Evolutionary conservation across 2,888 invertebrate species (phyloP).

Genomic region (Neria commutata): DNA sequence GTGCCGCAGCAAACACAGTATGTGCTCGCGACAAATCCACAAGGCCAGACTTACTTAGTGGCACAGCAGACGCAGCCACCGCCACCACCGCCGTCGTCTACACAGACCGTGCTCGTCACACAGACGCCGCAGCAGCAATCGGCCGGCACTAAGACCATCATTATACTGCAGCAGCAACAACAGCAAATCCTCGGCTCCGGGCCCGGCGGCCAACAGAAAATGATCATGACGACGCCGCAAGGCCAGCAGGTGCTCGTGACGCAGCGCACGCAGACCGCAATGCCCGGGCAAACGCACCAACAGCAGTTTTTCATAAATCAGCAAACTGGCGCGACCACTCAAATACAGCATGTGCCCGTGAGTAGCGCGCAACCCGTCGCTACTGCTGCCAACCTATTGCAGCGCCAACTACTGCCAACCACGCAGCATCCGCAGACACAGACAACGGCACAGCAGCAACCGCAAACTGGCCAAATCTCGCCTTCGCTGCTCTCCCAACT

Average conservation of each 20-base stretch:
- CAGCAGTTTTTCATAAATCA: conserved; percentile 44
- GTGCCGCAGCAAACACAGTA: conserved; percentile 55
- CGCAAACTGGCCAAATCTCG: conserved; percentile 65
- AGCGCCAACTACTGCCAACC: conserved; percentile 60
- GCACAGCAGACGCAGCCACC: conserved; percentile 66
- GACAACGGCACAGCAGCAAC: conserved; percentile 38
- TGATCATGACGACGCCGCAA: conserved; percentile 69
- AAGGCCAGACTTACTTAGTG: conserved; percentile 70
- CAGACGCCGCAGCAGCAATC: conserved; percentile 73
- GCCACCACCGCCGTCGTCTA: conserved; percentile 62
- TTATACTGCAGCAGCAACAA: conserved; percentile 69
- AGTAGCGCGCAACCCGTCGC: conserved; percentile 9
- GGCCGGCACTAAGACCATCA: conserved; percentile 72
- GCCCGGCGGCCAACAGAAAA: conserved; percentile 62
- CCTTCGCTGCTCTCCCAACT: conserved; percentile 56
- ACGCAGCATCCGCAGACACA: conserved; percentile 49
- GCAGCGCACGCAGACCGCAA: conserved; percentile 58
- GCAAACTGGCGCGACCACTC: conserved; percentile 38
- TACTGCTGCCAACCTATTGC: conserved; percentile 19
- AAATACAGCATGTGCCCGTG: conserved; percentile 36
- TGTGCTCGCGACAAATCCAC: conserved; percentile 61
- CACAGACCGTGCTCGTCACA: conserved; percentile 69
- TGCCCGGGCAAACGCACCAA: conserved; percentile 19
- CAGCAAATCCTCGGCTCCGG: conserved; percentile 54
- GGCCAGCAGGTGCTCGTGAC: conserved; percentile 72